Conservation (phyloP, 2,797 vertebrate genomes). For the Anabas testudineus region DNA sequence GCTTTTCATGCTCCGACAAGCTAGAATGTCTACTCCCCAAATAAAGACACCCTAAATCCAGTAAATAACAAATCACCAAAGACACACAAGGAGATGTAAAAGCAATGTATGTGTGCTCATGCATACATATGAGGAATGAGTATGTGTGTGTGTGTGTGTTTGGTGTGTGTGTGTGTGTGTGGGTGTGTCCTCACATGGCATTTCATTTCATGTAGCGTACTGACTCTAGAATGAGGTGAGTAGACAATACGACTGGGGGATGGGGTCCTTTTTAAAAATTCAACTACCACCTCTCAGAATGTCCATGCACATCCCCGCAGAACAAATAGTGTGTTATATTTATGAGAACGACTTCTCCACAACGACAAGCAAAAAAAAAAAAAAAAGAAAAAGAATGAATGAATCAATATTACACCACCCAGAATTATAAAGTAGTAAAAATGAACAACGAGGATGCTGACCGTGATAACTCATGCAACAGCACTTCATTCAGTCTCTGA, state of each 20-base stretch:
- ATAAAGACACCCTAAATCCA: neutral
- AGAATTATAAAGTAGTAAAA: conserved; percentile 66
- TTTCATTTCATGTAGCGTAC: conserved; percentile 9
- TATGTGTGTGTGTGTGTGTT: conserved; percentile 1
- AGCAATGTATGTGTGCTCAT: neutral
- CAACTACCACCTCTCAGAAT: conserved; percentile 30
- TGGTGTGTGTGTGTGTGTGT: conserved; percentile 1
- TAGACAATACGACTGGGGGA: neutral
- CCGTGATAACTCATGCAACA: conserved; percentile 47
- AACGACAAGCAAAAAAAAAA: conserved; percentile 50
- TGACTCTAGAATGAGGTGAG: conserved; percentile 12
- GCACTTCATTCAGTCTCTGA: conserved; percentile 51
- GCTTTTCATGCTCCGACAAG: too few relatives aligned
- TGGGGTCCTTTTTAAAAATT: conserved; percentile 7
- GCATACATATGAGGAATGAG: conserved; percentile 17
- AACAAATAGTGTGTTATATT: conserved; percentile 35
- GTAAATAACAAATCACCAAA: neutral
- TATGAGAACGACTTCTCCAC: conserved; percentile 37
- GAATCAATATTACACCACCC: conserved; percentile 65
- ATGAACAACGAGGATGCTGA: conserved; percentile 67
- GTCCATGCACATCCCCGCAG: conserved; percentile 5
- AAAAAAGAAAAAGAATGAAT: too few relatives aligned
- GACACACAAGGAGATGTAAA: neutral
- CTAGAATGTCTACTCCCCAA: too few relatives aligned
- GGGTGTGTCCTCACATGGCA: conserved; percentile 2